Conservation (phyloP, 1,140 invertebrate genomes). For the Drosophila melanogaster region Release_6_plus_ISO1_MT NT_033777.3:28471501-28472000, state of each 20-base stretch:
- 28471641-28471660: slow-evolving; percentile 58
- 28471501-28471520: slow-evolving; percentile 59
- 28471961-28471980: neutral
- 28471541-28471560: slow-evolving; percentile 52
- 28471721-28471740: slow-evolving; percentile 1
- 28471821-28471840: slow-evolving; percentile 17
- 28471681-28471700: slow-evolving; percentile 64
- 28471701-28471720: slow-evolving; percentile 2
- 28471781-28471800: neutral
- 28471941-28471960: slow-evolving; percentile 7
- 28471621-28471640: slow-evolving; percentile 63
- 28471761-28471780: neutral
- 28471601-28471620: slow-evolving; percentile 55
- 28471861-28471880: slow-evolving; percentile 37
- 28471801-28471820: slow-evolving; percentile 13
- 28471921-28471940: slow-evolving; percentile 6
- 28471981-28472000: neutral
- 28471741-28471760: slow-evolving; percentile 2
- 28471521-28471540: slow-evolving; percentile 61
- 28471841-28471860: slow-evolving; percentile 36
- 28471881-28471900: slow-evolving; percentile 9
- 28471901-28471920: neutral
- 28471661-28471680: slow-evolving; percentile 62
- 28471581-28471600: slow-evolving; percentile 56
- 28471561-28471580: slow-evolving; percentile 11